phyloP scores from a whole-genome alignment of 2,888 invertebrate species.

The Ectemnius cavifrons region DNA sequence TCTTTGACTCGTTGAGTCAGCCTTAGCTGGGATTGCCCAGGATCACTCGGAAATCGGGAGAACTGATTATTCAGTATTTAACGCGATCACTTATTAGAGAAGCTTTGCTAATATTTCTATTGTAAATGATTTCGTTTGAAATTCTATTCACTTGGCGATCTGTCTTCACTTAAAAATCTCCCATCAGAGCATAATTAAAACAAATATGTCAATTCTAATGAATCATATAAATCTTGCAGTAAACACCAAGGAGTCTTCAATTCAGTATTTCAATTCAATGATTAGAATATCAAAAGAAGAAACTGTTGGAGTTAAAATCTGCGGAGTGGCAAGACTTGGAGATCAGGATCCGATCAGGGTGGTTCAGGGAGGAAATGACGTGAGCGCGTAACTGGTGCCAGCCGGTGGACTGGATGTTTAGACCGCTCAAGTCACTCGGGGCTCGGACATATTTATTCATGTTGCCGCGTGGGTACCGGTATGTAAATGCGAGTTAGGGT shows the following conservation, averaged over 20 bases:
- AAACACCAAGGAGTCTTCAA: neutral
- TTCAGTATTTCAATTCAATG: neutral
- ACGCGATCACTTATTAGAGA: too few relatives aligned
- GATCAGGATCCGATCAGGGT: constrained; percentile 32
- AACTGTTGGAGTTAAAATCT: neutral
- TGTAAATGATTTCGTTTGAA: too few relatives aligned
- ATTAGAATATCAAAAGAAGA: neutral
- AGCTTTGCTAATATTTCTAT: too few relatives aligned
- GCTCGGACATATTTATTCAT: constrained; percentile 63
- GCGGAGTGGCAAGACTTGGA: neutral
- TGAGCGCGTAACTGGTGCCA: constrained; percentile 28
- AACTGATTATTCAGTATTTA: too few relatives aligned
- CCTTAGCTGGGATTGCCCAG: constrained; percentile 25
- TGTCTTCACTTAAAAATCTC: too few relatives aligned
- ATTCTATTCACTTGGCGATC: too few relatives aligned
- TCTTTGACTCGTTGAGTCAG: constrained; percentile 40
- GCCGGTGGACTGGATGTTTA: constrained; percentile 55
- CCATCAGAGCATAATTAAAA: too few relatives aligned
- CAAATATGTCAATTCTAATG: too few relatives aligned
- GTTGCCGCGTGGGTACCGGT: constrained; percentile 55
- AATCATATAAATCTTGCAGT: too few relatives aligned
- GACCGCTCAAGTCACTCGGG: constrained; percentile 63
- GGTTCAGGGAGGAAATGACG: neutral
- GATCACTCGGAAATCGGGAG: too few relatives aligned
- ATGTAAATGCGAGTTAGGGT: constrained; percentile 69